A percentile compares a stretch with the other conserved stretches of the same genome.
Conservation (phyloP, 2,113 vertebrate genomes). For the Nothoprocta pentlandii region DNA sequence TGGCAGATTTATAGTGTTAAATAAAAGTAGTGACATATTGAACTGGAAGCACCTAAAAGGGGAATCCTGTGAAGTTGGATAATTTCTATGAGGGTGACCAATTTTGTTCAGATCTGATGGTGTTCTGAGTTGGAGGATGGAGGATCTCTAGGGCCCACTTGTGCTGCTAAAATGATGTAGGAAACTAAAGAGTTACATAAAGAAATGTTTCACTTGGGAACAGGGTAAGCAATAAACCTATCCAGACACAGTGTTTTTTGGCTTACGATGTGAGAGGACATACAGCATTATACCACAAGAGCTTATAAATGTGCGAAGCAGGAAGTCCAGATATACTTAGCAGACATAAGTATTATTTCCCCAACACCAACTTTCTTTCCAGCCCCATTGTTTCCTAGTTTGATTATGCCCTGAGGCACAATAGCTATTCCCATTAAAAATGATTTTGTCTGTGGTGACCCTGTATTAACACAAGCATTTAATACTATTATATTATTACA, state of each 20-base stretch:
- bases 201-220: constrained; percentile 45
- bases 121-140: constrained; percentile 7
- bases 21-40: constrained; percentile 1
- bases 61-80: not conserved
- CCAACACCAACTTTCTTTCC: constrained; percentile 1
- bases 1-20: constrained; percentile 12
- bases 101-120: not conserved
- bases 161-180: constrained; percentile 19
- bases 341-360: constrained; percentile 37
- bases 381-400: constrained; percentile 13
- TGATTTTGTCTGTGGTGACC: not conserved
- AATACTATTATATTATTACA: not conserved
- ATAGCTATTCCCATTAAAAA: not conserved
- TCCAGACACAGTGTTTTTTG: constrained; percentile 9
- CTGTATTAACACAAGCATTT: not conserved
- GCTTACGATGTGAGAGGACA: constrained; percentile 39
- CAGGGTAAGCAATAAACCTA: constrained; percentile 42
- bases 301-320: constrained; percentile 54
- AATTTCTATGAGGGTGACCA: not conserved
- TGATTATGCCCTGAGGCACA: constrained; percentile 44
- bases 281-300: constrained; percentile 29
- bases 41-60: not conserved
- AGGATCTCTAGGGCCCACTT: not conserved
- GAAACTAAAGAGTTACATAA: constrained; percentile 47
- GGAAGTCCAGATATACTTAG: constrained; percentile 35